phyloP scores from a whole-genome alignment of 2,888 invertebrate species.

The Dynastes tityus region DNA sequence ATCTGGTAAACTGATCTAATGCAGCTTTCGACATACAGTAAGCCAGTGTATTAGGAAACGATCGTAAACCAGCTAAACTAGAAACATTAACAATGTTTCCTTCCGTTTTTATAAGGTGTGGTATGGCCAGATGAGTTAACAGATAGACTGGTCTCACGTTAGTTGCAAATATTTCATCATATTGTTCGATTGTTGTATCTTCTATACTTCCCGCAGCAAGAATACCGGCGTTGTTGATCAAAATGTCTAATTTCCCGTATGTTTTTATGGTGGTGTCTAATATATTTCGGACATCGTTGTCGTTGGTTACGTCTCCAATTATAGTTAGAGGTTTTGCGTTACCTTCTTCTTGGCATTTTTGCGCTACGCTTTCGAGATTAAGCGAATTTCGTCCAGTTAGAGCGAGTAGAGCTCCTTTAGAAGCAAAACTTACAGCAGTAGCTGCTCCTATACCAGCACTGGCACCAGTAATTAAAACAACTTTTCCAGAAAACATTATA shows the following conservation, averaged over 20 bases:
- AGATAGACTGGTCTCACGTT: constrained; percentile 77
- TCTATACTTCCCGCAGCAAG: constrained; percentile 69
- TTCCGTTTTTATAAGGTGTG: constrained; percentile 76
- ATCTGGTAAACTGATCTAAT: constrained; percentile 75
- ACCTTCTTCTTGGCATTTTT: constrained; percentile 70
- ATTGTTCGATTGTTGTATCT: constrained; percentile 60
- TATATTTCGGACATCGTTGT: constrained; percentile 66
- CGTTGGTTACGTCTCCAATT: constrained; percentile 63
- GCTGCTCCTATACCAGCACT: constrained; percentile 91
- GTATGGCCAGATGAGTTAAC: constrained; percentile 78
- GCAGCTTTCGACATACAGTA: constrained; percentile 74
- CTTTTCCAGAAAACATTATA: constrained; percentile 77
- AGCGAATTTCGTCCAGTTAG: constrained; percentile 81
- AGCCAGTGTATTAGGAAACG: constrained; percentile 17
- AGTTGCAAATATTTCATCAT: constrained; percentile 74
- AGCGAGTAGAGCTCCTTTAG: constrained; percentile 83
- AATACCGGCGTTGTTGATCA: constrained; percentile 75
- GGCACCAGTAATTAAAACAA: constrained; percentile 84
- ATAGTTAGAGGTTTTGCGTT: constrained; percentile 57
- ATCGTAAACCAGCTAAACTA: constrained; percentile 38
- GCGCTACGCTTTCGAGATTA: constrained; percentile 78
- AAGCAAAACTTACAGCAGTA: constrained; percentile 84
- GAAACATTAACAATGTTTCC: constrained; percentile 69
- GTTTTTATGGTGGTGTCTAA: constrained; percentile 67
- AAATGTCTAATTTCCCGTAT: constrained; percentile 67